A percentile compares a stretch with the other conserved stretches of the same genome.
Evolutionary conservation across 2,888 invertebrate species (phyloP).

Genomic region (Dicranocentrus wangi): DNA sequence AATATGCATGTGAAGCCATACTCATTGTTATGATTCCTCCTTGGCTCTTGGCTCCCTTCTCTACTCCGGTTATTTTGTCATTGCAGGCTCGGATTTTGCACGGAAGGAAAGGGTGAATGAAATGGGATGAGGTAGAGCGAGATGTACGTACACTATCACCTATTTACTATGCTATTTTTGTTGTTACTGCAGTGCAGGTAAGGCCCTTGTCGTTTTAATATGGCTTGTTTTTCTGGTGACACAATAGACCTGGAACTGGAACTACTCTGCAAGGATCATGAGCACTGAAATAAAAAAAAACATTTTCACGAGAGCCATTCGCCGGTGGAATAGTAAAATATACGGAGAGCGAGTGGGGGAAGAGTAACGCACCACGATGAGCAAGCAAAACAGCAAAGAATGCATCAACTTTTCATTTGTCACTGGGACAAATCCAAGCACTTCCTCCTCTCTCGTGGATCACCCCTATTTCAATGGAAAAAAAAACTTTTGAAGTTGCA

Average conservation of each 20-base stretch:
- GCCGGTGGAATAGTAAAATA: neutral
- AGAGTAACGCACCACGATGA: conserved; percentile 1
- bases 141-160: conserved; percentile 18
- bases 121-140: conserved; percentile 34
- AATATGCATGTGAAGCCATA: conserved; percentile 9
- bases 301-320: conserved; percentile 1
- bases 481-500: no score
- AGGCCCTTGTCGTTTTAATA: neutral
- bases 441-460: no score
- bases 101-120: neutral
- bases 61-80: conserved; percentile 20
- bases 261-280: conserved; percentile 30
- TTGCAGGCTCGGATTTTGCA: conserved; percentile 36
- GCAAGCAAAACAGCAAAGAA: conserved; percentile 8
- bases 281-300: conserved; percentile 41
- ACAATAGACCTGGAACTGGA: no score
- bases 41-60: conserved; percentile 14
- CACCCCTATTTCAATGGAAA: no score
- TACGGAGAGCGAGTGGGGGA: no score
- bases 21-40: conserved; percentile 34
- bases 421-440: neutral
- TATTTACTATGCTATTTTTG: neutral
- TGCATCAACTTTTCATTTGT: conserved; percentile 32
- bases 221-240: conserved; percentile 22
- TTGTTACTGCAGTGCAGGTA: conserved; percentile 37